phyloP scores from a whole-genome alignment of 1,140 invertebrate genomes.

The Acromyrmex heyeri region DNA sequence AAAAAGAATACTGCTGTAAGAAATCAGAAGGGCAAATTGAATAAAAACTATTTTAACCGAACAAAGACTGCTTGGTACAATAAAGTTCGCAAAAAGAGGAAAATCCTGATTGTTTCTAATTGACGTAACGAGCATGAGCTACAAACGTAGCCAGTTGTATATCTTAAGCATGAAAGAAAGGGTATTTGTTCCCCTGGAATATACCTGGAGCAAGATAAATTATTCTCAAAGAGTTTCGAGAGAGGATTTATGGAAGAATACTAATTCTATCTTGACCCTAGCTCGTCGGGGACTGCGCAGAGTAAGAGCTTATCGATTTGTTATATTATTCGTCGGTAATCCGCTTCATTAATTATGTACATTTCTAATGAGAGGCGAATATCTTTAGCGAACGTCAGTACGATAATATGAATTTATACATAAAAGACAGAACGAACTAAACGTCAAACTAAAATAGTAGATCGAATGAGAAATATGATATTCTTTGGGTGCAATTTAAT shows the following conservation, averaged over 20 bases:
- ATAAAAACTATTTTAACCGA: neutral
- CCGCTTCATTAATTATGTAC: conserved; percentile 51
- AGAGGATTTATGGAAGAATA: conserved; percentile 34
- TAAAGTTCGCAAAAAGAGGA: conserved; percentile 13
- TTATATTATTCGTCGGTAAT: conserved; percentile 36
- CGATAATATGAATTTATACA: conserved; percentile 14
- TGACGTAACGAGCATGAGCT: conserved; percentile 48
- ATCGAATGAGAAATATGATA: conserved; percentile 13
- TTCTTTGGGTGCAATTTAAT: conserved; percentile 20
- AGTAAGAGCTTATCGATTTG: conserved; percentile 35
- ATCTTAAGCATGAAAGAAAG: conserved; percentile 23
- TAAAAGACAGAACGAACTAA: neutral
- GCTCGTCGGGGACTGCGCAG: neutral
- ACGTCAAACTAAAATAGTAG: neutral
- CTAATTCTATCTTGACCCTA: conserved; percentile 53
- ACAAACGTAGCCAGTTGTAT: conserved; percentile 28
- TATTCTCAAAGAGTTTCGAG: conserved; percentile 49
- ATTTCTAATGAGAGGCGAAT: conserved; percentile 38
- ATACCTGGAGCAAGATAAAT: conserved; percentile 23
- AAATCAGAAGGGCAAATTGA: conserved; percentile 9
- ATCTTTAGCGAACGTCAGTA: conserved; percentile 34
- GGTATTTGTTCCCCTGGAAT: neutral
- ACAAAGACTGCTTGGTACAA: conserved; percentile 18
- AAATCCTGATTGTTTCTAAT: conserved; percentile 44
- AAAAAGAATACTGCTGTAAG: conserved; percentile 18